Conservation (phyloP, 2,113 vertebrate species). For the Nyctibius bracteatus region DNA sequence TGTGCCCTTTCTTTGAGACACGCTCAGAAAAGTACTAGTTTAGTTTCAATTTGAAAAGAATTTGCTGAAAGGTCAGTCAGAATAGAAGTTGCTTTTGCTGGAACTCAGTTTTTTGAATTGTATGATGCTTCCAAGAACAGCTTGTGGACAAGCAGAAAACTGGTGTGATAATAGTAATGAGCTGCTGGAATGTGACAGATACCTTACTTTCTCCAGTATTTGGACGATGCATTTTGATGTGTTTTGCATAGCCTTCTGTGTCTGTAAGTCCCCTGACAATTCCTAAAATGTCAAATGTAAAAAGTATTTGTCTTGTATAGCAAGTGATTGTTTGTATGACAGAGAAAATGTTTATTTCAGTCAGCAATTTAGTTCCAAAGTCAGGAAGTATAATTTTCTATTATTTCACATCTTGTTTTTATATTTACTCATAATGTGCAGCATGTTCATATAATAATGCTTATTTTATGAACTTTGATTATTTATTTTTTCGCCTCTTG, state of each 20-base stretch:
- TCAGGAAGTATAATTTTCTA: background rate
- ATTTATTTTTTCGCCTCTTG: background rate
- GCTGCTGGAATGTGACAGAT: background rate
- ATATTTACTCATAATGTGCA: background rate
- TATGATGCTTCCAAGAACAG: background rate
- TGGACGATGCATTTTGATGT: background rate
- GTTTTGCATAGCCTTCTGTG: background rate
- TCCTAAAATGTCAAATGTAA: background rate
- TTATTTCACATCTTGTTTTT: background rate
- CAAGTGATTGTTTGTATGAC: background rate
- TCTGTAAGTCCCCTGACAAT: background rate
- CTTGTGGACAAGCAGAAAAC: background rate
- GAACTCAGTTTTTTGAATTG: background rate
- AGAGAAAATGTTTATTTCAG: background rate
- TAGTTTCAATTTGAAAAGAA: background rate
- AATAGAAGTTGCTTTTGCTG: background rate
- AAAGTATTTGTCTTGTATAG: background rate
- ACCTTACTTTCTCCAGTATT: background rate
- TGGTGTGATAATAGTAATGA: background rate
- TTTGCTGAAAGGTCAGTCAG: background rate
- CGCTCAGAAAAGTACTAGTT: background rate
- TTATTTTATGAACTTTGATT: background rate
- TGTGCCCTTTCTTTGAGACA: background rate
- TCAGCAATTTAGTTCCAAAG: background rate
- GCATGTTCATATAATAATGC: background rate